These are phyloP conservation scores for Phengaris alcon DNA, from an alignment of 2,888 invertebrate species.

Conservation along the genomic window DNA sequence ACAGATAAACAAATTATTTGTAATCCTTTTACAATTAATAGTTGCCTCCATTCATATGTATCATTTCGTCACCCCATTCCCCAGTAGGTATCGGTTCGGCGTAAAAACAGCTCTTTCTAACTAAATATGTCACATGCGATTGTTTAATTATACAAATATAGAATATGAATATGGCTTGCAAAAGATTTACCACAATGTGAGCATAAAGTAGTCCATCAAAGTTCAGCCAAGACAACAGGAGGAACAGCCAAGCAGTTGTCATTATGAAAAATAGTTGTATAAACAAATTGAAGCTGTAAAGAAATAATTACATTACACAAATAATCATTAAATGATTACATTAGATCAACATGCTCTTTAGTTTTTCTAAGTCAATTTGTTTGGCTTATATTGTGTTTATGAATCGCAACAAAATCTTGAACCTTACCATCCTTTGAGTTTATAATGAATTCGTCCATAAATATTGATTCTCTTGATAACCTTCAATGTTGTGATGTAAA, in stretches of 20 bases:
- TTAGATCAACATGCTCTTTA: not conserved
- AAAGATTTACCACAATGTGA: constrained; percentile 86
- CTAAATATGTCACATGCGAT: constrained; percentile 87
- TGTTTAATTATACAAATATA: constrained; percentile 89
- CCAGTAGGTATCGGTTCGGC: constrained; percentile 84
- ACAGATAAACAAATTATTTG: not conserved
- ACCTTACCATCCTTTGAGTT: constrained; percentile 88
- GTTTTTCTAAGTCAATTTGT: not conserved
- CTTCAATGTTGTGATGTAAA: constrained; percentile 88
- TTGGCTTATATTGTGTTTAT: not conserved
- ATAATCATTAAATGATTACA: no score
- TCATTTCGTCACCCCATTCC: constrained; percentile 95
- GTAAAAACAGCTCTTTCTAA: constrained; percentile 89
- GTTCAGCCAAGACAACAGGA: constrained; percentile 86
- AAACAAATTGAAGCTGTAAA: constrained; percentile 87
- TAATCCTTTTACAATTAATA: constrained; percentile 45
- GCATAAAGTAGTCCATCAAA: constrained; percentile 86
- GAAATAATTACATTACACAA: no score
- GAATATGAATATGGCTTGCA: constrained; percentile 86
- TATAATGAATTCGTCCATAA: constrained; percentile 92
- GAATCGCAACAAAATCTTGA: not conserved
- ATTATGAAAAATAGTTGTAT: constrained; percentile 86
- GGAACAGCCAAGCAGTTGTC: constrained; percentile 87
- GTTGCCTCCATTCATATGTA: constrained; percentile 87
- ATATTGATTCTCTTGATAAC: constrained; percentile 89